A percentile compares a stretch with the other conserved stretches of the same genome.
Conservation (phyloP, 2,888 invertebrate species). For the Rotaria macrura region DNA sequence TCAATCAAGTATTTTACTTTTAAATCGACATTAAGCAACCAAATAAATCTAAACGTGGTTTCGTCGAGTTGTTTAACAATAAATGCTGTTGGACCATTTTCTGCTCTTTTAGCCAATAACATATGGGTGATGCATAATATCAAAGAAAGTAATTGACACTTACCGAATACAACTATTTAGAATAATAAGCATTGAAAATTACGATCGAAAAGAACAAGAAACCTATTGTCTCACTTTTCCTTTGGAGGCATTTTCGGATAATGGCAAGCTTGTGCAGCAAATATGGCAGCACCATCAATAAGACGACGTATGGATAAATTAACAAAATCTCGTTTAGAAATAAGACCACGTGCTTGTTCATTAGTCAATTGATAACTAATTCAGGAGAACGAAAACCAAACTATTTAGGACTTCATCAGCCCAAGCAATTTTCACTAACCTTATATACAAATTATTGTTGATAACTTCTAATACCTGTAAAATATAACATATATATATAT, state of each 20-base stretch:
- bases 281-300: background rate
- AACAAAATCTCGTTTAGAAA: background rate
- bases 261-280: background rate
- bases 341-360: slow-evolving; percentile 16
- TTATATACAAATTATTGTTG: background rate
- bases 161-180: slow-evolving; percentile 15
- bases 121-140: background rate
- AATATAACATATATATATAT: too few species aligned
- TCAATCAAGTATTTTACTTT: background rate
- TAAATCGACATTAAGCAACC: slow-evolving; percentile 27
- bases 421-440: background rate
- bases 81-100: slow-evolving; percentile 30
- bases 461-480: background rate
- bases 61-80: slow-evolving; percentile 19
- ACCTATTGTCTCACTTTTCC: background rate
- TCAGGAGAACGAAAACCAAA: background rate
- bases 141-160: background rate
- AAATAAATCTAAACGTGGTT: slow-evolving; percentile 18
- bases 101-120: background rate
- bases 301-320: background rate
- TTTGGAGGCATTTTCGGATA: background rate
- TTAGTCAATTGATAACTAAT: background rate
- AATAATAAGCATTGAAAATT: background rate
- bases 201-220: background rate
- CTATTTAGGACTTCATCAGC: background rate